Conservation (phyloP, 2,797 vertebrate species). For the Hippoglossus hippoglossus region DNA sequence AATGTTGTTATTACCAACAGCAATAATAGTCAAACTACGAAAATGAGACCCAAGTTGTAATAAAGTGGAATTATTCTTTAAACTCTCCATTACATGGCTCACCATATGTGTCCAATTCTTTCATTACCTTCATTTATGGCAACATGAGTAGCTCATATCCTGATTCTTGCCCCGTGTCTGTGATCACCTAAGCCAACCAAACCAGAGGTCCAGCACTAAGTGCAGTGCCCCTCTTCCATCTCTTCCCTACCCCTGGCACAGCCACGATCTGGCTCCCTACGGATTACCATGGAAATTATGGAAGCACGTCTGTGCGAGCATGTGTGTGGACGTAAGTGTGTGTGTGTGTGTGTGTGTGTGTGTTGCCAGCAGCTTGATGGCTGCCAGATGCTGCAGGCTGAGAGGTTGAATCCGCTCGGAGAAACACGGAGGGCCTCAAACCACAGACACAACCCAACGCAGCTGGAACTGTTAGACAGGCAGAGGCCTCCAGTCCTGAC, state of each 20-base stretch:
- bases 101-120: constrained; percentile 53
- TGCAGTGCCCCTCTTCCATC: constrained; percentile 47
- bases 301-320: constrained; percentile 59
- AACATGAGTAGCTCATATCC: constrained; percentile 43
- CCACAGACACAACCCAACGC: constrained; percentile 76
- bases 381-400: constrained; percentile 79
- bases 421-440: constrained; percentile 76
- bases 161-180: constrained; percentile 41
- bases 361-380: constrained; percentile 75
- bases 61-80: constrained; percentile 42
- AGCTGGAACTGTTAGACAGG: constrained; percentile 73
- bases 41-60: constrained; percentile 17
- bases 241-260: constrained; percentile 49
- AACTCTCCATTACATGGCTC: constrained; percentile 42
- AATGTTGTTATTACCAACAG: constrained; percentile 8
- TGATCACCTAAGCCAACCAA: constrained; percentile 61
- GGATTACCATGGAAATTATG: constrained; percentile 80
- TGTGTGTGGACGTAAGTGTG: constrained; percentile 38
- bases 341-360: constrained; percentile 43
- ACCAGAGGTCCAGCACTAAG: constrained; percentile 55
- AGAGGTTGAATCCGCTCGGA: constrained; percentile 74
- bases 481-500: constrained; percentile 65
- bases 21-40: constrained; percentile 3
- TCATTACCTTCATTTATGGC: constrained; percentile 53
- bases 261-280: constrained; percentile 63